Evolutionary conservation across 2,888 invertebrate genomes (phyloP), one percentile per base, ranked within the genome.

Genomic region (Cataglyphis livida): DNA sequence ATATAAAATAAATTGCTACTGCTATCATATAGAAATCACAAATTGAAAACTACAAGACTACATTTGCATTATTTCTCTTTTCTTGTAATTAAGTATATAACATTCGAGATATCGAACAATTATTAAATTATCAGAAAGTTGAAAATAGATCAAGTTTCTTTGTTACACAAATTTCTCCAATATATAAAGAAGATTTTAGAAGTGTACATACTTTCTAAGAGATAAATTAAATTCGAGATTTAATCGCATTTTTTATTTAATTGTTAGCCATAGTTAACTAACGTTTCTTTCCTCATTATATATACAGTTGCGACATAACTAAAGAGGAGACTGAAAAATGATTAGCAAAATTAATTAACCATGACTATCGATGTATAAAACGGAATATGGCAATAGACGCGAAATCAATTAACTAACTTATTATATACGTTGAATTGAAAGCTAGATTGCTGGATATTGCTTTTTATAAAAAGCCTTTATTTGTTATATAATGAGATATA

Each of bases 101-200:
- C 12, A n/a, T 61, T 15, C 18, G n/a, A 51, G 6, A 18, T 9
- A 28, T n/a, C 7, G 12, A 74, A 7, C 15, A 59, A 61, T 74
- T 61, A n/a, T 32, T 62, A 44, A 74, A 48, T 64, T n/a, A 59
- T 35, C 44, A 15, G 0, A 9, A 54, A 41, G 3, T 68, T 21
- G 28, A 6, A 71, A 54, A 57, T 21, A 68, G 76, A 38, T 68
- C n/a, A 54, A 76, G 76, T 62, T 15, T 76, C 57, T 76, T 54
- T 2, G 41, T 57, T 51, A 18, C 68, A 76, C 68, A 76, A 68
- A 57, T 76, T 28, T 76, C 32, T 28, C 12, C 41, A 28, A 51
- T 51, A 48, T 48, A n/a, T 12, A 54, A 51, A 25, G 12, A 25
- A 12, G 38, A 51, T 68, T 76, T 54, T 66, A 54, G 35, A 64